These are phyloP conservation scores for Euphonia xanthogaster DNA, from an alignment of 2,797 vertebrate species.

Conservation along the genomic window DNA sequence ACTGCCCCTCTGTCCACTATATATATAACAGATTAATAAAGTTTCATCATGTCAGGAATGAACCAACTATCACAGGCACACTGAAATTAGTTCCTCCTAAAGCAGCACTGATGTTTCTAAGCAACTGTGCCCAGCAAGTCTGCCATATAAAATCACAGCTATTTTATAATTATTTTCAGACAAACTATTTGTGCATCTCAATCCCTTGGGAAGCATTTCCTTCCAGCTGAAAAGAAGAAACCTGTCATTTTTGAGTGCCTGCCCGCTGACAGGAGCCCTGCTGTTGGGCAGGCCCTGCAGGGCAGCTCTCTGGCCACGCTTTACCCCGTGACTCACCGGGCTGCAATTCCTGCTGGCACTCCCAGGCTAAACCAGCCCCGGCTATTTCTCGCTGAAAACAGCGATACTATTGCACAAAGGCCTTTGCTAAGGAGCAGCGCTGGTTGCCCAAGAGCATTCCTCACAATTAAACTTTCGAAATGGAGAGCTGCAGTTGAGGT, in stretches of 20 bases:
- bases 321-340: neutral
- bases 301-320: neutral
- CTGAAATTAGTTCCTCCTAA: neutral
- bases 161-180: neutral
- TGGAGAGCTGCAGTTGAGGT: neutral
- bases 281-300: neutral
- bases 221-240: neutral
- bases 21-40: neutral
- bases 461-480: neutral
- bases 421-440: neutral
- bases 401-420: slow-evolving; percentile 37
- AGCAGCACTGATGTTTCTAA: neutral
- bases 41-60: neutral
- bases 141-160: neutral
- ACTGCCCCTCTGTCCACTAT: neutral
- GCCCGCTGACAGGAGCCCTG: fast-evolving
- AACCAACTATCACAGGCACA: neutral
- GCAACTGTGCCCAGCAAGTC: neutral
- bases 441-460: neutral
- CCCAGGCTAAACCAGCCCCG: neutral
- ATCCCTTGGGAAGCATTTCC: neutral
- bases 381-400: neutral
- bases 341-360: neutral
- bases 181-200: neutral
- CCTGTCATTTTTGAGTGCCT: neutral